Conservation (phyloP, 2,113 vertebrate genomes). For the Trinectes maculatus region DNA sequence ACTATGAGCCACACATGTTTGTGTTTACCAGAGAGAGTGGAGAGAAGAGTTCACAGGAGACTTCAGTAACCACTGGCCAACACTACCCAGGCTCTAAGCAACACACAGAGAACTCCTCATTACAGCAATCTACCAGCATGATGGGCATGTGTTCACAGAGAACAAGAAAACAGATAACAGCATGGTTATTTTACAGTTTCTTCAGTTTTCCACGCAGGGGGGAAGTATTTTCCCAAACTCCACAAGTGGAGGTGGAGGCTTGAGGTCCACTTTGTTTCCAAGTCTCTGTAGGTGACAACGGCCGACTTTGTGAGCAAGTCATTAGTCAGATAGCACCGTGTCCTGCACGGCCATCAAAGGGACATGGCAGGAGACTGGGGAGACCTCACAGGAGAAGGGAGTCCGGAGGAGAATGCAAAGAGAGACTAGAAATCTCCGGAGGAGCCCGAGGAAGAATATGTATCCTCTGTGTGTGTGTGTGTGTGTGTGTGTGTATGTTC, state of each 20-base stretch:
- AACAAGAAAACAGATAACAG: not conserved
- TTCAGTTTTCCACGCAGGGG: not conserved
- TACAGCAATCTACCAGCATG: not conserved
- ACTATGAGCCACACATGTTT: conserved; percentile 1
- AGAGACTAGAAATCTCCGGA: conserved; percentile 35
- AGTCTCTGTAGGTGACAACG: conserved; percentile 9
- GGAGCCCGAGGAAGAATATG: conserved; percentile 38
- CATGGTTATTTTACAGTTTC: not conserved
- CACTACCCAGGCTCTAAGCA: not conserved
- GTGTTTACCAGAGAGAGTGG: conserved; percentile 7
- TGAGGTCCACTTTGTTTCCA: not conserved
- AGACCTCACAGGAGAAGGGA: conserved; percentile 17
- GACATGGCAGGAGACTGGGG: conserved; percentile 28
- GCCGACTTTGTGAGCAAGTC: conserved; percentile 22
- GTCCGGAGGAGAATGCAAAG: conserved; percentile 27
- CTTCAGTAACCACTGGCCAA: not conserved
- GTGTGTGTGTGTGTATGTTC: conserved; percentile 58
- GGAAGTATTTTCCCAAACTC: not conserved
- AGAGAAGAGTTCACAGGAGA: conserved; percentile 18
- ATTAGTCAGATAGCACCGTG: conserved; percentile 20
- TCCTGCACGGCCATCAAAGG: conserved; percentile 37
- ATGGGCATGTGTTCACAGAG: not conserved
- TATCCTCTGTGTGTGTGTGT: conserved; percentile 55
- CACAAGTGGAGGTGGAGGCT: not conserved
- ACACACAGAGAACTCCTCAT: conserved; percentile 8